Evolutionary conservation across 2,113 vertebrate species (phyloP).

Genomic region (Ptilorrhoa leucosticta): DNA sequence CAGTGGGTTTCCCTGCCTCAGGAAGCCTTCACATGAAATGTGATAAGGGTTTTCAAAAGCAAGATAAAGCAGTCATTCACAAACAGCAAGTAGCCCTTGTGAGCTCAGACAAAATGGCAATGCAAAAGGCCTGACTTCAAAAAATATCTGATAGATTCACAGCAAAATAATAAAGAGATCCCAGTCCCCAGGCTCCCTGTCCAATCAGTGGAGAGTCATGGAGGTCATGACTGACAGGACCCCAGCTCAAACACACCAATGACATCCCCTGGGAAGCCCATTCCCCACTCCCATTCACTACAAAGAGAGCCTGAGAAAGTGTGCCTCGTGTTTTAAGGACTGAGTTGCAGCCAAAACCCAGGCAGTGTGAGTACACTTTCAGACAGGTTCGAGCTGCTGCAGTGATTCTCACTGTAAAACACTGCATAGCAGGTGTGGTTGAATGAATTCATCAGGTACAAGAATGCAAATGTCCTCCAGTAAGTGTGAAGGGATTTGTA

Average conservation of each 20-base stretch:
- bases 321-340: neutral
- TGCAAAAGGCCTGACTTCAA: neutral
- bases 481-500: neutral
- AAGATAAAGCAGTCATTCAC: neutral
- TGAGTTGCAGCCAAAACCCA: neutral
- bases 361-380: neutral
- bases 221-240: neutral
- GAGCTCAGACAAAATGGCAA: neutral
- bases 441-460: neutral
- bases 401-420: neutral
- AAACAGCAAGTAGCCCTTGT: neutral
- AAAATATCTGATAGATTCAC: neutral
- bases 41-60: neutral
- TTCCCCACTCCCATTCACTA: neutral
- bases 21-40: neutral
- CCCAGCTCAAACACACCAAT: fast-evolving
- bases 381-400: neutral
- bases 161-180: neutral
- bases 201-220: neutral
- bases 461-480: neutral
- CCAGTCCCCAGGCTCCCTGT: neutral
- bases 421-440: neutral
- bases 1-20: neutral
- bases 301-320: neutral
- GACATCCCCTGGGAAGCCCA: neutral